Base-by-base conservation (phyloP, 2,888 invertebrate genomes). In the Hyposoter didymator region DNA sequence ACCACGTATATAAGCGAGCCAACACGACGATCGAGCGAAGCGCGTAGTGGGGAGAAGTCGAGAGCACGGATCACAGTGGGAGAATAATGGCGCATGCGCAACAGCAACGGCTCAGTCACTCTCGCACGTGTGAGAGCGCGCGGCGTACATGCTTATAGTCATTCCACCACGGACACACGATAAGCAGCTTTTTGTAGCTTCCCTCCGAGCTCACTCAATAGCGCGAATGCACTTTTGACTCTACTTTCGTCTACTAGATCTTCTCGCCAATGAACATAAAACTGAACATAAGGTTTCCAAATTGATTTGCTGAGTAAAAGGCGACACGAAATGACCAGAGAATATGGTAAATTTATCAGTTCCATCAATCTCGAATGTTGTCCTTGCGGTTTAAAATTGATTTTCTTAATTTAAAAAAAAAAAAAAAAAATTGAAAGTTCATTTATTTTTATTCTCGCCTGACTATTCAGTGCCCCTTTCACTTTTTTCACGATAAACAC, bases 1-100 rank as follows among this genome's bases (percentile, higher is more conserved):
- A 91, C 89, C 91, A 89, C 90, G 90, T 85, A 79, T 49, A 52
- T 55, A 82, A 76, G 83, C 82, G 82, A 80, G 35, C 49, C 49
- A 39, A 28, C 64, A 35, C 7, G 52, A 35, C 7, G 52, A 81
- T 81, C 78, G 66, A 82, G 64, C 69, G 52, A 73, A 55, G 74
- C 78, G 75, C 79, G 72, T 52, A 85, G 55, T 43, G 76, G 49
- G 76, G 66, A 39, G 45, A 39, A 47, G 39, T 47, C n/a, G n/a
- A 55, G 39, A 59, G 59, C 28, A 28, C 28, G 28, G 28, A 28
- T 28, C 14, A 14, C 5, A 28, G 59, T 59, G 59, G 59, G 59
- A 59, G 59, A 28, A 28, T 12, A 59, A 59, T 28, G 22, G 55
- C 73, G 73, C 73, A 73, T 73, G 73, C 73, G 73, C 73, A 43